Conservation (phyloP, 2,888 invertebrate genomes). For the Anthophora plumipes region DNA sequence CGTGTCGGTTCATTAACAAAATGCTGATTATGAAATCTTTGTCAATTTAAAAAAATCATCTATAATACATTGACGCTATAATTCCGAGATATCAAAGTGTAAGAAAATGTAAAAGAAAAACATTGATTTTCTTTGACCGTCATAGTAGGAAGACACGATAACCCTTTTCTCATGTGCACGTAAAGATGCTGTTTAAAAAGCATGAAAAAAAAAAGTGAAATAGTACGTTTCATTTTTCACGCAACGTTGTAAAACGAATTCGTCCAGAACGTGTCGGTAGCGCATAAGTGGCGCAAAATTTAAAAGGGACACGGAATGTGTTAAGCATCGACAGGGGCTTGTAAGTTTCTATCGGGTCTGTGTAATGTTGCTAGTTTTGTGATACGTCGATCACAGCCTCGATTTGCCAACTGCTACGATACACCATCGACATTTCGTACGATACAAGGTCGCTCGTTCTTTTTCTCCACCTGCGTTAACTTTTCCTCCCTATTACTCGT, state of each 20-base stretch:
- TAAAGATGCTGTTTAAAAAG: not conserved
- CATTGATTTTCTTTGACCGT: too few species aligned
- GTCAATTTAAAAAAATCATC: too few species aligned
- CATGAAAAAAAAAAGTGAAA: not conserved
- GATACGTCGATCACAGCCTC: conserved; percentile 1
- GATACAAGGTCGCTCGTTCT: not conserved
- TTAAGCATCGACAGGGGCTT: conserved; percentile 2
- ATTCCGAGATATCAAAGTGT: too few species aligned
- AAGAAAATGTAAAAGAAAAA: too few species aligned
- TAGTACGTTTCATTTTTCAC: not conserved
- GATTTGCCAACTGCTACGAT: conserved; percentile 19
- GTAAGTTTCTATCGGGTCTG: conserved; percentile 28
- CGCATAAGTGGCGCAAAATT: conserved; percentile 21
- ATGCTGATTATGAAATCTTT: too few species aligned
- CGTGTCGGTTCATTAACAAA: too few species aligned
- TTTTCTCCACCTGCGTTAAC: too few species aligned
- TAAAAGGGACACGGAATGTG: conserved; percentile 7
- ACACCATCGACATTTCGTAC: conserved; percentile 32
- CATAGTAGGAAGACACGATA: too few species aligned
- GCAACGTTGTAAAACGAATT: conserved; percentile 13
- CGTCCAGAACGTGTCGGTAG: not conserved
- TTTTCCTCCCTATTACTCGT: too few species aligned
- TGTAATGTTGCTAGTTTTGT: not conserved
- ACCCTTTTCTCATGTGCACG: too few species aligned
- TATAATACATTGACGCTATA: too few species aligned